phyloP scores from a whole-genome alignment of 2,888 invertebrate genomes.

The Helobdella robusta region DNA sequence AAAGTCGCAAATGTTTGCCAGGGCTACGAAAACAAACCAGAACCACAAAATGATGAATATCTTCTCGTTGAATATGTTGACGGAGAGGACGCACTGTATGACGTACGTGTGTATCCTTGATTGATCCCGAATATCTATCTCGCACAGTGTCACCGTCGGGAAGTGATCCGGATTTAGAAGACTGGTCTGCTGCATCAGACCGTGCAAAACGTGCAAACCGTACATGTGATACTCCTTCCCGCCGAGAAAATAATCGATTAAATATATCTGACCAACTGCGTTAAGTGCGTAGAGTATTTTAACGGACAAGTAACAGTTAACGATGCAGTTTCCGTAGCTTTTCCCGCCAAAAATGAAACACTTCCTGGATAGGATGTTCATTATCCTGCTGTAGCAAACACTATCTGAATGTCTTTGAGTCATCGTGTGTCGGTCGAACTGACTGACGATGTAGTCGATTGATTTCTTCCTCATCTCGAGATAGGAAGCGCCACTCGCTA shows the following conservation, averaged over 20 bases:
- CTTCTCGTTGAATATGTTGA: conserved; percentile 28
- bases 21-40: conserved; percentile 15
- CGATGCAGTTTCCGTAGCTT: conserved; percentile 23
- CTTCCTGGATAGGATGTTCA: conserved; percentile 15
- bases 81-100: conserved; percentile 25
- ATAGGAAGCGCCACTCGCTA: conserved; percentile 2
- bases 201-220: conserved; percentile 20
- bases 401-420: conserved; percentile 10
- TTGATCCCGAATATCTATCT: conserved; percentile 25
- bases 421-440: conserved; percentile 19
- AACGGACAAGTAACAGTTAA: conserved; percentile 19
- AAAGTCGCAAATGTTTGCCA: conserved; percentile 7
- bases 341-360: conserved; percentile 25
- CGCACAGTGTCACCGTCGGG: conserved; percentile 25
- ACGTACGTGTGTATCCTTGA: conserved; percentile 25
- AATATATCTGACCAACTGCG: conserved; percentile 16
- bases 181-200: conserved; percentile 2
- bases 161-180: conserved; percentile 20
- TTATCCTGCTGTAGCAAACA: conserved; percentile 19
- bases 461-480: conserved; percentile 18
- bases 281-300: conserved; percentile 13
- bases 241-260: conserved; percentile 18
- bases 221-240: conserved; percentile 21
- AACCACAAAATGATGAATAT: conserved; percentile 27
- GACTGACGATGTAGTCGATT: conserved; percentile 15